A percentile compares a stretch with the other conserved stretches of the same genome.
These are phyloP conservation scores for Palaemon carinicauda DNA, from an alignment of 1,140 invertebrate species.

Conservation along the genomic window DNA sequence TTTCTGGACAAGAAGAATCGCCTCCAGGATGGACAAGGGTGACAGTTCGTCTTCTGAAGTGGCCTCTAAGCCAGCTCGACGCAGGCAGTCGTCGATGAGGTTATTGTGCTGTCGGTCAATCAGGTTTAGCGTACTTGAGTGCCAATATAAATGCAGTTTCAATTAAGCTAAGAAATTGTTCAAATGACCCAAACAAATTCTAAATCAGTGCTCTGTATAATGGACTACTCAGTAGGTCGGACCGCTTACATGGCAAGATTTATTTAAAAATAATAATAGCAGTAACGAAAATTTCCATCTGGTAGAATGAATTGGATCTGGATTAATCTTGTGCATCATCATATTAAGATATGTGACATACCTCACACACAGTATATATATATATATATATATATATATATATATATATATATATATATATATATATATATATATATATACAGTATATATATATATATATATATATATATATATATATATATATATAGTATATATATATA, in stretches of 20 bases:
- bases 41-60: constrained; percentile 34
- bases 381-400: background rate
- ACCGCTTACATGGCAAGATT: too few species aligned
- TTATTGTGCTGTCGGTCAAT: constrained; percentile 2
- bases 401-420: background rate
- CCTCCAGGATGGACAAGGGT: constrained; percentile 79
- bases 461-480: background rate
- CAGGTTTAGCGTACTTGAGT: background rate
- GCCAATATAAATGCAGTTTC: too few species aligned
- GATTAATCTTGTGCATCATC: too few species aligned
- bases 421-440: background rate
- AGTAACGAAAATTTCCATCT: too few species aligned
- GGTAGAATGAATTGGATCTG: too few species aligned
- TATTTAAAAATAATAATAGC: too few species aligned
- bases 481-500: background rate
- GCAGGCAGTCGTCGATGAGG: constrained; percentile 39
- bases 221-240: too few species aligned
- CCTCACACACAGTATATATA: too few species aligned
- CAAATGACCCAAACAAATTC: too few species aligned
- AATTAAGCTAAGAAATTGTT: too few species aligned
- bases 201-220: too few species aligned
- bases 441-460: background rate
- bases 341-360: too few species aligned
- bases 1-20: constrained; percentile 84
- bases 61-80: constrained; percentile 44